Percentiles rank a stretch among this genome's conserved stretches.
Evolutionary conservation across 2,888 invertebrate genomes (phyloP).

Genomic region (Nowickia ferox): DNA sequence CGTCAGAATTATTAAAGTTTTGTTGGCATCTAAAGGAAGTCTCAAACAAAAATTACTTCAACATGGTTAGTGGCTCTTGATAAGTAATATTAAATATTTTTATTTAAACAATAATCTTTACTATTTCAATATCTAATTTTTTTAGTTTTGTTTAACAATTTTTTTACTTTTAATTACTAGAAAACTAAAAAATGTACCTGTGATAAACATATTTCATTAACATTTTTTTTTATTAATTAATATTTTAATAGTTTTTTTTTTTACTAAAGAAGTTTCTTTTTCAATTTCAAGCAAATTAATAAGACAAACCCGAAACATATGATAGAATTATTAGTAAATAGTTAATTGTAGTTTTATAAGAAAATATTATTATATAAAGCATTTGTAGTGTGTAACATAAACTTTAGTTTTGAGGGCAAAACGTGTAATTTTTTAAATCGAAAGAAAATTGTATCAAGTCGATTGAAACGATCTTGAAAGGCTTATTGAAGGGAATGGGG

Average conservation of each 20-base stretch:
- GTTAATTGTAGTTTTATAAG: conserved; percentile 51
- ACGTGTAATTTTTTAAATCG: not conserved
- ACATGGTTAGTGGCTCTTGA: conserved; percentile 70
- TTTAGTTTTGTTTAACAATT: not conserved
- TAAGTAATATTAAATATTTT: conserved; percentile 10
- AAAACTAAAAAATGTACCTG: conserved; percentile 81
- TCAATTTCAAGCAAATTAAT: conserved; percentile 17
- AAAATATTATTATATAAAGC: not conserved
- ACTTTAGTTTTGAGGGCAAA: not conserved
- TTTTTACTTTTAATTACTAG: conserved; percentile 50
- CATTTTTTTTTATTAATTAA: conserved; percentile 58
- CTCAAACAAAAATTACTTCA: conserved; percentile 48
- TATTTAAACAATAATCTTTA: not conserved
- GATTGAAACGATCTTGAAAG: too few relatives aligned
- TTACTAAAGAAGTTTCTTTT: conserved; percentile 18
- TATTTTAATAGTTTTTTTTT: conserved; percentile 26
- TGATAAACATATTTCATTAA: conserved; percentile 81
- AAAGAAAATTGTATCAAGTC: not conserved
- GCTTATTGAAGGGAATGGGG: too few relatives aligned
- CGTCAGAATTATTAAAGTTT: conserved; percentile 24
- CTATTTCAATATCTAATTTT: not conserved
- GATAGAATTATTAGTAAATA: conserved; percentile 54
- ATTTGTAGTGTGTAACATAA: conserved; percentile 2
- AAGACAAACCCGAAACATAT: conserved; percentile 56
- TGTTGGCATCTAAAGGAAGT: conserved; percentile 10